A percentile compares a stretch with the other conserved stretches of the same genome.
Evolutionary conservation across 1,140 invertebrate genomes (phyloP).

Genomic region (Drosophila sp.): DNA sequence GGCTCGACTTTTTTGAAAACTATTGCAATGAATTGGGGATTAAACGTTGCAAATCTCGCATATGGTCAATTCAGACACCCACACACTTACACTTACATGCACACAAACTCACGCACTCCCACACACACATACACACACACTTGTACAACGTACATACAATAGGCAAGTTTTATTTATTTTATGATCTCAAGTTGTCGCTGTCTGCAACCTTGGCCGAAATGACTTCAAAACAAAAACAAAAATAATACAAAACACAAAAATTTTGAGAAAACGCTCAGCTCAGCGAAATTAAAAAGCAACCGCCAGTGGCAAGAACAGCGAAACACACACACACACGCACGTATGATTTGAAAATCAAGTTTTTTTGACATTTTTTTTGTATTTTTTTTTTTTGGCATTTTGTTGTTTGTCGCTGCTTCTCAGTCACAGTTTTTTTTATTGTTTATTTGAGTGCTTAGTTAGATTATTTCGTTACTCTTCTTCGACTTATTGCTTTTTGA

Average conservation of each 20-base stretch:
- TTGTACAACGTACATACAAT: conserved; percentile 28
- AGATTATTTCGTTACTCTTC: conserved; percentile 6
- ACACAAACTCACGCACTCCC: not conserved
- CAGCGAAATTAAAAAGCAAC: conserved; percentile 63
- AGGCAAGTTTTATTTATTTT: conserved; percentile 55
- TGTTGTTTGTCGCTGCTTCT: conserved; percentile 21
- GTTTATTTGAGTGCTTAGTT: conserved; percentile 19
- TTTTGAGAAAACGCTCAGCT: conserved; percentile 54
- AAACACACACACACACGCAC: conserved; percentile 5
- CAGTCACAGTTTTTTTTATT: conserved; percentile 12
- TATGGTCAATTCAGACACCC: conserved; percentile 48
- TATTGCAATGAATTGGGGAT: conserved; percentile 40
- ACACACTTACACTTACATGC: conserved; percentile 1
- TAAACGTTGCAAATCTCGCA: conserved; percentile 57
- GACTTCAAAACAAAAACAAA: conserved; percentile 54
- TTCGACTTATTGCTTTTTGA: conserved; percentile 2
- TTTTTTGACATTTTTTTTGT: conserved; percentile 11
- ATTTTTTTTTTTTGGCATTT: conserved; percentile 39
- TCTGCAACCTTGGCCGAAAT: conserved; percentile 73
- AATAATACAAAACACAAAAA: too few relatives aligned
- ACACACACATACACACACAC: conserved; percentile 2
- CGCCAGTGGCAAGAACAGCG: conserved; percentile 20
- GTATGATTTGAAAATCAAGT: conserved; percentile 37
- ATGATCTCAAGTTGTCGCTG: conserved; percentile 57
- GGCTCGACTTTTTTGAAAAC: conserved; percentile 30